Percentiles rank a stretch among this genome's conserved stretches.
Conservation (phyloP, 1,140 invertebrate genomes). For the Lepidostoma basale region DNA sequence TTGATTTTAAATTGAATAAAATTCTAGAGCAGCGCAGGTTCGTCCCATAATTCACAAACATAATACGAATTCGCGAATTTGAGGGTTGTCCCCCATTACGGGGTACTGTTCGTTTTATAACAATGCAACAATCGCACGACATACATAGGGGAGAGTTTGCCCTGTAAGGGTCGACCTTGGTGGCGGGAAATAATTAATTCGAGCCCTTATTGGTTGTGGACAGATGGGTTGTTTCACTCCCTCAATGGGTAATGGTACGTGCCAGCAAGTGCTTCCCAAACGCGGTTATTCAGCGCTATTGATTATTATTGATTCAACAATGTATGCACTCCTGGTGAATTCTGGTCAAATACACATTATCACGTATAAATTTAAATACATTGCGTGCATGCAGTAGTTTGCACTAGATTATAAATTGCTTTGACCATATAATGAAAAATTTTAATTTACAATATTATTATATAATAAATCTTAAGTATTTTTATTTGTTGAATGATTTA, state of each 20-base stretch:
- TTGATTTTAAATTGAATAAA: slow-evolving; percentile 24
- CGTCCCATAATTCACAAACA: slow-evolving; percentile 5
- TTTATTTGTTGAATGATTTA: too few species aligned
- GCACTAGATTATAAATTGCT: too few species aligned
- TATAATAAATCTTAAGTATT: too few species aligned
- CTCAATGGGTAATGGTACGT: slow-evolving; percentile 12
- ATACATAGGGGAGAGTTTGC: neutral
- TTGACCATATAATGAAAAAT: too few species aligned
- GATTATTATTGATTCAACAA: too few species aligned
- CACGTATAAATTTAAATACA: too few species aligned
- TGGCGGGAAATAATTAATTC: slow-evolving; percentile 37
- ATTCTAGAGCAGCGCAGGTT: slow-evolving; percentile 14
- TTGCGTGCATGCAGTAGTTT: too few species aligned
- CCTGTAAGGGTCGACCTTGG: slow-evolving; percentile 10
- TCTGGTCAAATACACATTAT: too few species aligned
- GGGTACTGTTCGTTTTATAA: slow-evolving; percentile 32
- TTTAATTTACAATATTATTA: too few species aligned
- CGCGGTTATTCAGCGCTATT: too few species aligned
- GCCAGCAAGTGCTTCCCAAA: neutral
- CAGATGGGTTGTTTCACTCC: slow-evolving; percentile 40
- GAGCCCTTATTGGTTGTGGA: slow-evolving; percentile 36
- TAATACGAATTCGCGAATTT: slow-evolving; percentile 34
- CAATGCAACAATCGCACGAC: slow-evolving; percentile 18
- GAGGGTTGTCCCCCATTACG: slow-evolving; percentile 18
- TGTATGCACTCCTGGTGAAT: too few species aligned